phyloP scores from a whole-genome alignment of 2,888 invertebrate species.

The Hydraecia micacea region DNA sequence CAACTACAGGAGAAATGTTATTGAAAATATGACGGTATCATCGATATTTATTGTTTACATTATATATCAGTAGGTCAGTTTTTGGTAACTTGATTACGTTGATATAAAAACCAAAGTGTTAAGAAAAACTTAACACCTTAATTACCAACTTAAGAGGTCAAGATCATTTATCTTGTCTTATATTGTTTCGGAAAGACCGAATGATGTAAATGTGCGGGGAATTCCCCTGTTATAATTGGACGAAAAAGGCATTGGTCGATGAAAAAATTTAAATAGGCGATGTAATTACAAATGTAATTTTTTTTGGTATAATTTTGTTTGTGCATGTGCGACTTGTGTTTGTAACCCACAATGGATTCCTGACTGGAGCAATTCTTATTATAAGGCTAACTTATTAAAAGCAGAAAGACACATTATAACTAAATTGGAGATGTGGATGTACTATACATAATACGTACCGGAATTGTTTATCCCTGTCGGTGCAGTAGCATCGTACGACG shows the following conservation, averaged over 20 bases:
- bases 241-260: background rate
- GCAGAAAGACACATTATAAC: too few species aligned
- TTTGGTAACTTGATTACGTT: background rate
- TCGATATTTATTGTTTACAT: constrained; percentile 6
- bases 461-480: too few species aligned
- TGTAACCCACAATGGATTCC: background rate
- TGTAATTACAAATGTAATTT: too few species aligned
- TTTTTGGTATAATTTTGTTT: background rate
- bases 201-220: background rate
- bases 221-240: background rate
- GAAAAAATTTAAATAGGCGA: background rate
- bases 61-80: constrained; percentile 10
- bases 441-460: too few species aligned
- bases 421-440: background rate
- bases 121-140: background rate
- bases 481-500: too few species aligned
- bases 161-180: background rate
- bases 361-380: background rate
- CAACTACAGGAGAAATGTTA: constrained; percentile 1
- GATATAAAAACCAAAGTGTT: background rate
- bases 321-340: background rate
- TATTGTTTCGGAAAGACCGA: background rate
- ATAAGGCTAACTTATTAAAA: background rate
- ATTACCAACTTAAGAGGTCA: too few species aligned
- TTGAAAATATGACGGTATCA: background rate